Base-by-base conservation (phyloP, 2,888 invertebrate species). In the Morpho achilles region DNA sequence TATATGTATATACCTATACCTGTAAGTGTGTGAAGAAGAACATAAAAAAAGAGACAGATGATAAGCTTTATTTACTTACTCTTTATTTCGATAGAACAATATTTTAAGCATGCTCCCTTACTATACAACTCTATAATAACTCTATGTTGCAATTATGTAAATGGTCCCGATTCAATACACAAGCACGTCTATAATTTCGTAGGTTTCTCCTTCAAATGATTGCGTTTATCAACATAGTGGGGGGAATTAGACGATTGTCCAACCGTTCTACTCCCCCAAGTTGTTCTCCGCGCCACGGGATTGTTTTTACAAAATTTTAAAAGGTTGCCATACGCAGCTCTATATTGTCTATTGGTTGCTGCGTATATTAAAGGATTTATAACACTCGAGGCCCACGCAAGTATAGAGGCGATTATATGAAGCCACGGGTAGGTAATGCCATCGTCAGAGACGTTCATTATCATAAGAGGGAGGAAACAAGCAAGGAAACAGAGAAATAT, bases 281-380 rank as follows among this genome's bases (percentile, higher is more conserved):
- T 91, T 0, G 88, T 87, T 9, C 87, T 69, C 55, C 77, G 69
- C 2, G 81, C 71, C 0, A 82, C 83, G 0, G 86, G 80, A 51
- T 80, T 87, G 46, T 82, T 87, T 56, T 80, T 80, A 61, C 87
- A 90, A 51, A 87, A 75, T 64, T 82, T 87, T 8, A 93, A 79
- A 23, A 93, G 75, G 69, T 92, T 92, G 3, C 86, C 89, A 71
- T 93, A 93, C 1, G 93, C 93, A 1, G 92, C 91, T 62, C 92
- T 74, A 76, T 97, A 97, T 72, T 96, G 96, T 65, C 96, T 92
- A 80, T 97, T 97, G 68, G 96, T 96, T 7, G 95, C 96, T 4
- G 97, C 97, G 84, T 98, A 98, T 66, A 97, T 96, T 63, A 97
- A 92, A 0, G 97, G 97, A 84, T 98, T 98, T 67, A 97, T 92